Percentiles rank a stretch among this genome's conserved stretches.
These are phyloP conservation scores for Ryuthela nishihirai DNA, from an alignment of 2,888 invertebrate genomes.

Conservation along the genomic window DNA sequence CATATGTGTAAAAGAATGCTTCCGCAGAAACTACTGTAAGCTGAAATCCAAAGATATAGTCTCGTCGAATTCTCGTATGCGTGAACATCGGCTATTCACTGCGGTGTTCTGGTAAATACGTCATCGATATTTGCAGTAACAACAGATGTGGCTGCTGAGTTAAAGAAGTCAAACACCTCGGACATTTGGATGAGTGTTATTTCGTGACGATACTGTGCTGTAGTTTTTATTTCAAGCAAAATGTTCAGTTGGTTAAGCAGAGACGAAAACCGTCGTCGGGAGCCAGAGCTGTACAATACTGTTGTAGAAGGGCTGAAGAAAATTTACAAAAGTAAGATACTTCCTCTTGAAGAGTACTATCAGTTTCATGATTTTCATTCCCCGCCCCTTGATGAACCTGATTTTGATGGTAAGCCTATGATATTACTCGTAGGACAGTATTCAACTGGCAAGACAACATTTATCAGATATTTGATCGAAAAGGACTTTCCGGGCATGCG, in stretches of 20 bases:
- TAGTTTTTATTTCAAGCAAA: neutral
- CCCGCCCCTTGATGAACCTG: conserved; percentile 49
- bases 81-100: no score
- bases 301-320: conserved; percentile 92
- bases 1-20: no score
- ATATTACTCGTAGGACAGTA: conserved; percentile 47
- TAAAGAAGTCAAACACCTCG: no score
- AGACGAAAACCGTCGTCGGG: conserved; percentile 58
- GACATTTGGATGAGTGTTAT: no score
- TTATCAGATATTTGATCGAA: conserved; percentile 66
- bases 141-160: no score
- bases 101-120: no score
- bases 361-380: conserved; percentile 42
- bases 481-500: conserved; percentile 90
- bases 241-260: conserved; percentile 81
- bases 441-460: conserved; percentile 47
- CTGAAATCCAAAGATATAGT: no score
- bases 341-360: conserved; percentile 36
- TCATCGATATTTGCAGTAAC: no score
- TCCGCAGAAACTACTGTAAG: no score
- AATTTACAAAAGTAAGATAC: conserved; percentile 64
- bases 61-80: no score
- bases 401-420: conserved; percentile 45
- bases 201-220: no score
- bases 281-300: conserved; percentile 63